Conservation (phyloP, 2,113 vertebrate species). For the Anarhynchus alexandrinus region DNA sequence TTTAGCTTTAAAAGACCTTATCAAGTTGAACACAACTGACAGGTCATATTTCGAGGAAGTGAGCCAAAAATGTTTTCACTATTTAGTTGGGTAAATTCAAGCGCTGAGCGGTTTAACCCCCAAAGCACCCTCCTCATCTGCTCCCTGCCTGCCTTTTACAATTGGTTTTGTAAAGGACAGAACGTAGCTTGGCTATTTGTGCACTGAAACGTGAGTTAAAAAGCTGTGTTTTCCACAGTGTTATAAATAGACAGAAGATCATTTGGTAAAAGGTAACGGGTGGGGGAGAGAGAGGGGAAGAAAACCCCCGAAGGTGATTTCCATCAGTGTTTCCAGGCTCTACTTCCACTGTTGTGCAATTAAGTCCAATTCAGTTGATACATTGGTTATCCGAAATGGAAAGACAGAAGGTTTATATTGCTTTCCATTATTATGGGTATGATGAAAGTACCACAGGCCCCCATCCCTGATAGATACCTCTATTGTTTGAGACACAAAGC, state of each 20-base stretch:
- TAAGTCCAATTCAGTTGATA: background rate
- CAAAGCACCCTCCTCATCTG: background rate
- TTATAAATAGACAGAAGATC: background rate
- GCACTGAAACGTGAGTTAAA: background rate
- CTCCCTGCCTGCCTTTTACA: rapidly evolving
- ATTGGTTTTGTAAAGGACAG: background rate
- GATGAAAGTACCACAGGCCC: conserved; percentile 12
- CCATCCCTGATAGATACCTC: background rate
- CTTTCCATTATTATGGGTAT: background rate
- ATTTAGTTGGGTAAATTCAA: background rate
- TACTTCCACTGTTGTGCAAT: background rate
- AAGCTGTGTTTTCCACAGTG: background rate
- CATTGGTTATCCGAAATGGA: background rate
- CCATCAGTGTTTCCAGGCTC: background rate
- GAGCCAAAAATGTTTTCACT: conserved; percentile 40
- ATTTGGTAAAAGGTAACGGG: background rate
- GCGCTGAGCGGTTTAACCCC: background rate
- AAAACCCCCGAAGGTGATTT: background rate
- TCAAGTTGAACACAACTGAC: conserved; percentile 40
- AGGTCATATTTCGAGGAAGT: conserved; percentile 57
- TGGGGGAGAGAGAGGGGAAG: background rate
- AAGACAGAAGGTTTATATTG: conserved; percentile 25
- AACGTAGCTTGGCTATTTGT: background rate
- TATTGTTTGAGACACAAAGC: conserved; percentile 46
- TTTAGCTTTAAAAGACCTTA: conserved; percentile 11